These are phyloP conservation scores for Ornithoptera alexandrae DNA, from an alignment of 2,888 invertebrate species.

Conservation along the genomic window DNA sequence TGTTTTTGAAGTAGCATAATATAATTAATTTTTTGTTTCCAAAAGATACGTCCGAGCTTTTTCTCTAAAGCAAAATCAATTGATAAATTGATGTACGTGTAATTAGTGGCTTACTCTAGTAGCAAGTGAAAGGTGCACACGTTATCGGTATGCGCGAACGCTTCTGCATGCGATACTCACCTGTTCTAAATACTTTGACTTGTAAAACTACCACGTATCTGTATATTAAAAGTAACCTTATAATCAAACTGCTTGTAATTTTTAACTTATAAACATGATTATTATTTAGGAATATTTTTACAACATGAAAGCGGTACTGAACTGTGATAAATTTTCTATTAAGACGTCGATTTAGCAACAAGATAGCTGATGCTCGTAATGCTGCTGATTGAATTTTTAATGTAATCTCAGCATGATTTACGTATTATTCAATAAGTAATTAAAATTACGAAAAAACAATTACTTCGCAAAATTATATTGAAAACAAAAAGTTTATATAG, in stretches of 20 bases:
- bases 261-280: too few species aligned
- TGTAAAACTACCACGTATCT: background rate
- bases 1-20: background rate
- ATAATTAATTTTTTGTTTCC: background rate
- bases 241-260: too few species aligned
- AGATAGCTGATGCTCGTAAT: background rate
- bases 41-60: background rate
- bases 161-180: slow-evolving; percentile 23
- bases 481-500: too few species aligned
- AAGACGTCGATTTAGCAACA: background rate
- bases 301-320: too few species aligned
- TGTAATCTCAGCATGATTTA: background rate
- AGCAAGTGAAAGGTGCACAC: slow-evolving; percentile 26
- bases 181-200: slow-evolving; percentile 28
- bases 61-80: slow-evolving; percentile 11
- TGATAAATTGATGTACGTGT: background rate
- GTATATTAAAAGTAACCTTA: too few species aligned
- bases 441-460: too few species aligned
- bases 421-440: too few species aligned
- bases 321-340: too few species aligned
- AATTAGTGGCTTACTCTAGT: slow-evolving; percentile 6
- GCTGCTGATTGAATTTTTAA: background rate
- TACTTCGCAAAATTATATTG: too few species aligned
- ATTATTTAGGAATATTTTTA: too few species aligned
- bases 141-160: slow-evolving; percentile 25